Conservation (phyloP, 64 coral and sea anemone species). For the Pocillopora damicornis region DNA sequence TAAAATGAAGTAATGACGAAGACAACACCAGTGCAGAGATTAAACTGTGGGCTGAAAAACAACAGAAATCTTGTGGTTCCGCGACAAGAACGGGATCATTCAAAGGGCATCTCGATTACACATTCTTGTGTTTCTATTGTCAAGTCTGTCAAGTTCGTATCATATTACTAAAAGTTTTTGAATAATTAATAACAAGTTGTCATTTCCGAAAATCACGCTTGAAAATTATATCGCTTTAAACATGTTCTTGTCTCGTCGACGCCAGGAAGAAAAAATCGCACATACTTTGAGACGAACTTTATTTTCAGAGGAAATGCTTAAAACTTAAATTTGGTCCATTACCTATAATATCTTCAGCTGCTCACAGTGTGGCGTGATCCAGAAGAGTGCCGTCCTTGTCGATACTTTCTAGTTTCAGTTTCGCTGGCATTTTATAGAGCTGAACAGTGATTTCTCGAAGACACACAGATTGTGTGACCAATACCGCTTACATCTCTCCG, state of each 20-base stretch:
- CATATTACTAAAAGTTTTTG: neutral
- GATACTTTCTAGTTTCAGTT: too few species aligned
- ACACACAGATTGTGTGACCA: too few species aligned
- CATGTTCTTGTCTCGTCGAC: neutral
- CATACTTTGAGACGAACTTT: too few species aligned
- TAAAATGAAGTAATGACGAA: neutral
- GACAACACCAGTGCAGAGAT: neutral
- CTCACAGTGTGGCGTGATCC: too few species aligned
- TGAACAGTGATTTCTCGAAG: too few species aligned
- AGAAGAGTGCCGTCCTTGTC: too few species aligned
- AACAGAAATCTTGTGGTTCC: neutral
- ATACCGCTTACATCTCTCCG: too few species aligned
- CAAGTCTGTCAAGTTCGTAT: neutral
- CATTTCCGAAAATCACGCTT: neutral
- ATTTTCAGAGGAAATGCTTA: too few species aligned
- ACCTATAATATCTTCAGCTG: too few species aligned
- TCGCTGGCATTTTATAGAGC: too few species aligned
- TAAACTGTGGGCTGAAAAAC: neutral
- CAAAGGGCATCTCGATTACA: neutral
- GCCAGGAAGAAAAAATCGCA: too few species aligned
- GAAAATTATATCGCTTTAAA: neutral
- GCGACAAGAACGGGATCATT: neutral
- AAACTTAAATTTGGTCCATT: too few species aligned
- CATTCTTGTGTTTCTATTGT: slow-evolving; percentile 27
- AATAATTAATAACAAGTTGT: neutral